Conservation (phyloP, 2,888 invertebrate species). For the Eledona agricola region DNA sequence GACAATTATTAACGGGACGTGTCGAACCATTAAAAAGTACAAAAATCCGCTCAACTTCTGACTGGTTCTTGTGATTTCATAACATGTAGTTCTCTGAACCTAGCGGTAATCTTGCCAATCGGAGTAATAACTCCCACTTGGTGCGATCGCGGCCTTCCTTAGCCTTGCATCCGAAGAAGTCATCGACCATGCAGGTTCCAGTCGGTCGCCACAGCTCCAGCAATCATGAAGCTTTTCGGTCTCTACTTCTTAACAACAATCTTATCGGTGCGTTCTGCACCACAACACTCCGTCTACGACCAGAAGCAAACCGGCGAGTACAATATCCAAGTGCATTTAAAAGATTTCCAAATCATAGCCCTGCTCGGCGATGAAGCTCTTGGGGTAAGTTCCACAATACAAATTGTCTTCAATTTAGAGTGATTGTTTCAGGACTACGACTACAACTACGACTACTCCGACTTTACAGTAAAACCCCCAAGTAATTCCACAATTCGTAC, state of each 20-base stretch:
- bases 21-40: constrained; percentile 6
- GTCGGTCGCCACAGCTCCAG: constrained; percentile 10
- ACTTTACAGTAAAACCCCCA: constrained; percentile 74
- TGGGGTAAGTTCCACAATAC: constrained; percentile 63
- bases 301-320: constrained; percentile 82
- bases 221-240: constrained; percentile 19
- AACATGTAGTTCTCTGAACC: constrained; percentile 27
- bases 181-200: constrained; percentile 35
- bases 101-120: constrained; percentile 30
- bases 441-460: constrained; percentile 77
- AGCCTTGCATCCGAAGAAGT: constrained; percentile 33
- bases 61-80: constrained; percentile 5
- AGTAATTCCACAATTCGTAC: constrained; percentile 39
- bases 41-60: constrained; percentile 22
- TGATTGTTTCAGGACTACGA: constrained; percentile 71
- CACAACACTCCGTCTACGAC: constrained; percentile 64
- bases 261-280: constrained; percentile 8
- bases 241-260: neutral
- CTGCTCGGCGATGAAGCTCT: constrained; percentile 71
- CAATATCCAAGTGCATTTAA: constrained; percentile 81
- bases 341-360: constrained; percentile 79
- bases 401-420: constrained; percentile 2
- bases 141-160: constrained; percentile 30
- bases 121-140: constrained; percentile 28
- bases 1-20: constrained; percentile 7